Conservation (phyloP, 2,888 invertebrate species). For the Neoscelio sp. region DNA sequence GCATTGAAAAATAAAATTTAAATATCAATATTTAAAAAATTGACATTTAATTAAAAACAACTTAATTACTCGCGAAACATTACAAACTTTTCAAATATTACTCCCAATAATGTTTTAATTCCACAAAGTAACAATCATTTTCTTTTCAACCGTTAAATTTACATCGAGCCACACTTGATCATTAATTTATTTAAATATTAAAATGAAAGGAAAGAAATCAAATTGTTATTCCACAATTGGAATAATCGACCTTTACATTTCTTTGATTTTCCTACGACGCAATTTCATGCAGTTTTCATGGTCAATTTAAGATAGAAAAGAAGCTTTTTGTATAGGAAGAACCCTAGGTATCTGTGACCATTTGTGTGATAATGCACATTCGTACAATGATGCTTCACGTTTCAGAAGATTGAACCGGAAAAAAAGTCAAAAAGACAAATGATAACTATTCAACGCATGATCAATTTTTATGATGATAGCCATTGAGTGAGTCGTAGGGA, state of each 20-base stretch:
- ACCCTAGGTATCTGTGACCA: not conserved
- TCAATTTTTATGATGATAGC: slow-evolving; percentile 35
- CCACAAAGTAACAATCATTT: too few species aligned
- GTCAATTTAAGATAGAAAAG: slow-evolving; percentile 1
- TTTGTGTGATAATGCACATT: slow-evolving; percentile 35
- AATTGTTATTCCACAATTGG: too few species aligned
- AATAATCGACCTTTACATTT: slow-evolving; percentile 10
- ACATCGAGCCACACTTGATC: too few species aligned
- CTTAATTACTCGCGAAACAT: too few species aligned
- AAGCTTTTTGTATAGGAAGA: slow-evolving; percentile 1
- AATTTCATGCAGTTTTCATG: slow-evolving; percentile 14
- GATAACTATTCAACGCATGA: slow-evolving; percentile 12
- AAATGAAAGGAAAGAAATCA: too few species aligned
- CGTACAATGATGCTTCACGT: slow-evolving; percentile 1
- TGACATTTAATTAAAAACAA: too few species aligned
- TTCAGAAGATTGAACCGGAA: not conserved
- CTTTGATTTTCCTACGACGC: not conserved
- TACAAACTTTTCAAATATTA: too few species aligned
- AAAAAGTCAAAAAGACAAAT: slow-evolving; percentile 15
- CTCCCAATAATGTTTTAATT: too few species aligned
- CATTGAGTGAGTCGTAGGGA: slow-evolving; percentile 7
- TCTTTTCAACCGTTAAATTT: too few species aligned
- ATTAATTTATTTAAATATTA: too few species aligned
- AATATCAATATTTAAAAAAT: too few species aligned
- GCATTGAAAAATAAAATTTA: too few species aligned